Evolutionary conservation across 2,113 vertebrate species (phyloP).

Genomic region (Smithornis capensis): DNA sequence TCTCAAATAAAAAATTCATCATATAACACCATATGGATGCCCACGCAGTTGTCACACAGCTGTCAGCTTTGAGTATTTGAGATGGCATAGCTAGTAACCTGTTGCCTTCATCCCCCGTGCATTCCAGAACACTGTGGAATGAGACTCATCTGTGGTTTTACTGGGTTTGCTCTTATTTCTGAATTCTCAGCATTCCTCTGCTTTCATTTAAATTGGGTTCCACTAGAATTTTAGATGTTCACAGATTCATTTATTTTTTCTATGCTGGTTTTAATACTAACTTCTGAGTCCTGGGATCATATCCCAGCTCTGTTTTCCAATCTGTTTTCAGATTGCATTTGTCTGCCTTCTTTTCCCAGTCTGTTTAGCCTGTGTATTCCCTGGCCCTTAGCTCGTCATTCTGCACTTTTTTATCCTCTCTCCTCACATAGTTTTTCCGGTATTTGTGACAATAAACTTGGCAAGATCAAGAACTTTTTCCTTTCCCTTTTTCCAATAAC

Average conservation of each 20-base stretch:
- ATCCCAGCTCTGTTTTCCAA: background rate
- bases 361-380: background rate
- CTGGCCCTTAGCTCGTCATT: background rate
- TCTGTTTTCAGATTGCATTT: background rate
- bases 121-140: background rate
- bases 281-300: background rate
- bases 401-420: background rate
- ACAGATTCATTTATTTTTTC: conserved; percentile 4
- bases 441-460: background rate
- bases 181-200: background rate
- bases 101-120: background rate
- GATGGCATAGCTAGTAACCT: conserved; percentile 29
- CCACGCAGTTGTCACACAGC: conserved; percentile 59
- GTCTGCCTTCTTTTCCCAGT: background rate
- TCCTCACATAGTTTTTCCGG: background rate
- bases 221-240: background rate
- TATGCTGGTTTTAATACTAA: background rate
- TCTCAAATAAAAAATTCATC: conserved; percentile 24
- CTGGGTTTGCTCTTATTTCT: conserved; percentile 33
- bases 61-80: conserved; percentile 48
- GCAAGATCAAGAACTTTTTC: background rate
- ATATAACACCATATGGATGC: conserved; percentile 40
- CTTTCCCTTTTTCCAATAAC: background rate
- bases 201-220: background rate
- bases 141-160: background rate